Percentiles rank a stretch among this genome's conserved stretches.
Conservation (phyloP, 2,113 vertebrate species). For the Engystomops pustulosus region DNA sequence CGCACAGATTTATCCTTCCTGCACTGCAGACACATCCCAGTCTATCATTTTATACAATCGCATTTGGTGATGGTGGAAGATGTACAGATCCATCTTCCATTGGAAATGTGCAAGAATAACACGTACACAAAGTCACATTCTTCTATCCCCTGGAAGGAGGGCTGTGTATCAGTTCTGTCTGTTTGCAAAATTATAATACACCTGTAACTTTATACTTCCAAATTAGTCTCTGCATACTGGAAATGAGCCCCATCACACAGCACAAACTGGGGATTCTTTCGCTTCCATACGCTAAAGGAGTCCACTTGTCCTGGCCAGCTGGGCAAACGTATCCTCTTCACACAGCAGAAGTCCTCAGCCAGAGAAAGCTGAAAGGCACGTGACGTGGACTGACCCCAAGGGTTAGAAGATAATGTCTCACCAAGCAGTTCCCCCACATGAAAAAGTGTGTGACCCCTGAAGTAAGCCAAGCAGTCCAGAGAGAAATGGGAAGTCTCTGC, state of each 20-base stretch:
- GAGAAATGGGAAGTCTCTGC: slow-evolving; percentile 58
- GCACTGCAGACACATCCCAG: background rate
- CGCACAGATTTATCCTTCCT: background rate
- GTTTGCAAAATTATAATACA: background rate
- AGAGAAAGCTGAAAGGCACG: slow-evolving; percentile 57
- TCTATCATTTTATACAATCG: background rate
- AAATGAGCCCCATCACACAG: slow-evolving; percentile 60
- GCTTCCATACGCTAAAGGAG: slow-evolving; percentile 56
- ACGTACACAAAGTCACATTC: background rate
- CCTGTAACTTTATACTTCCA: background rate
- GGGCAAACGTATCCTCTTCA: slow-evolving; percentile 54
- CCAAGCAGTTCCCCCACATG: slow-evolving; percentile 58
- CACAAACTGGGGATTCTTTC: slow-evolving; percentile 57
- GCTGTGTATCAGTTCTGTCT: background rate
- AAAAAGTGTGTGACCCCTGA: slow-evolving; percentile 51
- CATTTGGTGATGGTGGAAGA: background rate
- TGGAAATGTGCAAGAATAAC: background rate
- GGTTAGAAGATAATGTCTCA: slow-evolving; percentile 57
- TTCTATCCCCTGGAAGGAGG: background rate
- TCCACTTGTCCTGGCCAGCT: slow-evolving; percentile 60
- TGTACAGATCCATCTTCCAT: background rate
- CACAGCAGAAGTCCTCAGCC: slow-evolving; percentile 60
- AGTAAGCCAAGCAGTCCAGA: slow-evolving; percentile 52
- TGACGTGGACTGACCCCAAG: slow-evolving; percentile 58
- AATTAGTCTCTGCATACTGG: slow-evolving; percentile 52